Percentiles rank a stretch among this genome's conserved stretches.
Evolutionary conservation across 1,140 invertebrate genomes (phyloP).

Genomic region (Drosophila serrata): DNA sequence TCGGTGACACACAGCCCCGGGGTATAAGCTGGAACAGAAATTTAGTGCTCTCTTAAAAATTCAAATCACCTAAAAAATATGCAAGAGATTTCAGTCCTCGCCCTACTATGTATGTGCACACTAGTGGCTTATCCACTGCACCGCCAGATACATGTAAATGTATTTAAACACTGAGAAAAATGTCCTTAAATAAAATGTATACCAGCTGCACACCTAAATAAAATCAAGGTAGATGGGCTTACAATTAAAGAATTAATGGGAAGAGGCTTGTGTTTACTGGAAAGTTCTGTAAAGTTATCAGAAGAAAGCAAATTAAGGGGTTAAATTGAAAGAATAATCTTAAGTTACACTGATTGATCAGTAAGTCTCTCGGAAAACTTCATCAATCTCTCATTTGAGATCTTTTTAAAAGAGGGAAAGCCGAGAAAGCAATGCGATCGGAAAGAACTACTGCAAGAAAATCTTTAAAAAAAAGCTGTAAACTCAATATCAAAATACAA

Average conservation of each 20-base stretch:
- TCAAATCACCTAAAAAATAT: conserved; percentile 81
- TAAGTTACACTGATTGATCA: too few relatives aligned
- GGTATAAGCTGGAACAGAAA: conserved; percentile 63
- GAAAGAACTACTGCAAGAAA: neutral
- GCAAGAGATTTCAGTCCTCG: conserved; percentile 47
- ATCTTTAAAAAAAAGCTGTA: neutral
- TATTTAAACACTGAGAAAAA: conserved; percentile 14
- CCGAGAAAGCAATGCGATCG: too few relatives aligned
- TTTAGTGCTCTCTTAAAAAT: conserved; percentile 75
- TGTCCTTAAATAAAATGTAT: neutral
- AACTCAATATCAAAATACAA: neutral
- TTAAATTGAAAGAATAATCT: too few relatives aligned
- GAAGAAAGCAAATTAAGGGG: too few relatives aligned
- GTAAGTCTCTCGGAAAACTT: too few relatives aligned
- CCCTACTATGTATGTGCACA: conserved; percentile 16
- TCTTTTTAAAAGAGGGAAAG: too few relatives aligned
- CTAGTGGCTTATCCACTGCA: conserved; percentile 37
- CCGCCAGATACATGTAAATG: conserved; percentile 20
- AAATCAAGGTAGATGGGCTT: neutral
- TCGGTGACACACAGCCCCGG: conserved; percentile 69
- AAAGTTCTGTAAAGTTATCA: too few relatives aligned
- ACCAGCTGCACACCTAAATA: neutral
- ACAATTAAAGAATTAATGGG: too few relatives aligned
- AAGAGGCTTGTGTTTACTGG: too few relatives aligned
- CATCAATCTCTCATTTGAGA: too few relatives aligned